Evolutionary conservation across 1,140 invertebrate species (phyloP), one percentile per base, ranked within the genome.

Genomic region (Pachyrhynchus sulphureomaculatus): DNA sequence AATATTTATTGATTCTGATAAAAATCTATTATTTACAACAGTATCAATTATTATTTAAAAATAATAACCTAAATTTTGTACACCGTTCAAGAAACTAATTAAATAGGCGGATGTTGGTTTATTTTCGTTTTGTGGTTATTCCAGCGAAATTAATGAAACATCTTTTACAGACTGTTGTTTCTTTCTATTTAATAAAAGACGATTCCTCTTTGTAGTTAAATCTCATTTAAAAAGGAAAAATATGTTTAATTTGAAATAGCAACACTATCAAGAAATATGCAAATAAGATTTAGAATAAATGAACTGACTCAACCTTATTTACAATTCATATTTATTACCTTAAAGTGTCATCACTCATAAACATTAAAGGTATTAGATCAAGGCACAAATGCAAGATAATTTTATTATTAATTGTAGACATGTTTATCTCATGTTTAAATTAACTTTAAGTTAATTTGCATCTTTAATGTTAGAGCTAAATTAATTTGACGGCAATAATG

Each of bases 401-500:
- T 69, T 61, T 61, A 62, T 67, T 69, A 71, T 67, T 71, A 70
- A 71, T 71, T 62, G 65, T 62, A 49, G 67, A 69, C 67, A 65
- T 67, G 67, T 68, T 70, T 67, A 68, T 69, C 65, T 67, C 65
- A 41, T 65, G 65, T 69, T 68, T 67, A 70, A 70, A 70, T 70
- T 70, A 67, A 68, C 65, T 65, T 67, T 52, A 45, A 65, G 63
- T 64, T 66, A 70, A 70, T 70, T 70, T 70, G 69, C 69, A 70
- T 70, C 65, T 69, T 64, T 68, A 70, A 70, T 70, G 65, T 68
- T 62, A 53, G 59, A 64, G 39, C 55, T 68, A 70, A 70, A 70
- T 71, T 71, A 71, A 71, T 71, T 71, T 71, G 69, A 69, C 69
- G 69, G 64, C 56, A 64, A 66, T 69, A 68, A 71, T 71, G 69